Evolutionary conservation across 2,888 invertebrate genomes (phyloP), one percentile per base, ranked within the genome.

Genomic region (Cyrtodaria siliqua): DNA sequence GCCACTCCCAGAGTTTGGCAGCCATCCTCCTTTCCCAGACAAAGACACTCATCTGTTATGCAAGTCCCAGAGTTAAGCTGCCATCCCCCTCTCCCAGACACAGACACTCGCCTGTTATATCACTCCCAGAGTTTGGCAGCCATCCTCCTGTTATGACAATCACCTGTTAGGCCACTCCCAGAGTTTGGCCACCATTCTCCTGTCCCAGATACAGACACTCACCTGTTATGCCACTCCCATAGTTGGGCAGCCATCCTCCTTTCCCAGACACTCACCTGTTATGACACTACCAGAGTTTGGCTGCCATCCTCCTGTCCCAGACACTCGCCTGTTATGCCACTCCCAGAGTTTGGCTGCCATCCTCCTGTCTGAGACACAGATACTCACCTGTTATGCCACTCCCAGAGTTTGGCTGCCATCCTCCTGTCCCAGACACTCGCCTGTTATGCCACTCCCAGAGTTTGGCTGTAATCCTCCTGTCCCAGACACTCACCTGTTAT

Each of bases 321-420:
- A 91, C 88, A 76, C 83, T 82, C 6, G 90, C 85, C 60, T n/a
- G n/a, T n/a, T n/a, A 89, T 86, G 0, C 92, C 92, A 49, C 87
- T 89, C 0, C 90, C 91, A 1, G 91, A 90, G n/a, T 91, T 87
- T 0, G 91, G 87, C 73, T 92, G 92, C 89, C 90, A 90, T 1
- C 90, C 89, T 71, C 91, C 92, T 88, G 90, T 89, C 86, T 91
- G 91, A n/a, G n/a, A n/a, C n/a, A n/a, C n/a, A n/a, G n/a, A n/a
- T n/a, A n/a, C n/a, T n/a, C n/a, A n/a, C n/a, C n/a, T n/a, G n/a
- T n/a, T n/a, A n/a, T n/a, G n/a, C n/a, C n/a, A n/a, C n/a, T n/a
- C n/a, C n/a, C n/a, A n/a, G n/a, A n/a, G n/a, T n/a, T n/a, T n/a
- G n/a, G n/a, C n/a, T n/a, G n/a, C n/a, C n/a, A n/a, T n/a, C n/a